Evolutionary conservation across 2,113 vertebrate genomes (phyloP), one percentile per base, ranked within the genome.

Genomic region (Crotalus tigris): DNA sequence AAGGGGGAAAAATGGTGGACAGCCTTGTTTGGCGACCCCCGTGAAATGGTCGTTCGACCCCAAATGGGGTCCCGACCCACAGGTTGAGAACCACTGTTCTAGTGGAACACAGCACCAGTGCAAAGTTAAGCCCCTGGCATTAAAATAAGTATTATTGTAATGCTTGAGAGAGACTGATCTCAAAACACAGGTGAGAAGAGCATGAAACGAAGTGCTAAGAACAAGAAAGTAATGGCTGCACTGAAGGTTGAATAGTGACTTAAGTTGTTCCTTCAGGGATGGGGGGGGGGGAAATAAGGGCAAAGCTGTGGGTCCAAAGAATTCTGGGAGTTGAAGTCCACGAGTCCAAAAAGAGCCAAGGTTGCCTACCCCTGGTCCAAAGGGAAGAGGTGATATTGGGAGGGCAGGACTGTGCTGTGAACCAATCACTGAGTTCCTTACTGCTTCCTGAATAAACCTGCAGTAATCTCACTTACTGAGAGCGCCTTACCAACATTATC

Each of bases 131-230:
- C n/a, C 53, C 10, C 54, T 23, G 17, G 26, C 11, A n/a, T 69
- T 58, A 92, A 89, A 92, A 59, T 85, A 92, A 85, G 64, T 21
- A 89, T 89, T 57, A 33, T 81, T 24, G 54, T 75, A 39, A 75
- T 75, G n/a, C 33, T 6, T 75, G 69, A 75, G n/a, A 75, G n/a
- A 75, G n/a, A 39, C n/a, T 75, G n/a, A 33, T 33, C 5, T 39
- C n/a, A 75, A 19, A 75, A 39, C 61, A 75, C 29, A 69, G 64
- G n/a, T 75, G 64, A 75, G 64, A 15, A 29, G 61, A n/a, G 29
- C n/a, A 75, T 33, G n/a, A 33, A 69, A 69, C 29, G 0, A 69
- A n/a, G 64, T 69, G n/a, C n/a, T 69, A n/a, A 33, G 29, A 33
- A 69, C 4, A n/a, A 13, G 29, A 69, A 29, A n/a, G 29, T 33